A percentile compares a stretch with the other conserved stretches of the same genome.
Evolutionary conservation across 2,888 invertebrate genomes (phyloP).

Genomic region (Ochropleura plecta): DNA sequence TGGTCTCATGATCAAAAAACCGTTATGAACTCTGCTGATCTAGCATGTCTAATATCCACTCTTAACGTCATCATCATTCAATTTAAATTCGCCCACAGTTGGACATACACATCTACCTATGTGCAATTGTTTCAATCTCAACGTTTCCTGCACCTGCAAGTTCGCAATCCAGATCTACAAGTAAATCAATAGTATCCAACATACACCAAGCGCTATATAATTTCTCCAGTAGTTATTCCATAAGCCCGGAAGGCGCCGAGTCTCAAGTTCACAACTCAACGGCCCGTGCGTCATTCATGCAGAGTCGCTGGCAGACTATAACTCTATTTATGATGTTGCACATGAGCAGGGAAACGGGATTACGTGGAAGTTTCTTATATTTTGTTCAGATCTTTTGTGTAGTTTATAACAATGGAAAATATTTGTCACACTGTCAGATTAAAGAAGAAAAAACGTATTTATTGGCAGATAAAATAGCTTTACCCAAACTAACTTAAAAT

Average conservation of each 20-base stretch:
- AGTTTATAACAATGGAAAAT: not conserved
- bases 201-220: not conserved
- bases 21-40: not conserved
- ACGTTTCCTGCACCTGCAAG: not conserved
- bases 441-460: not conserved
- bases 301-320: slow-evolving; percentile 12
- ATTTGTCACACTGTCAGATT: too few species aligned
- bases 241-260: slow-evolving; percentile 66
- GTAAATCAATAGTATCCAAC: slow-evolving; percentile 1
- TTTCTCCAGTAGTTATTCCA: slow-evolving; percentile 37
- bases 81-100: not conserved
- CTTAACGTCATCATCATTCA: not conserved
- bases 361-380: slow-evolving; percentile 2
- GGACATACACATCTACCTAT: not conserved
- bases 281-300: slow-evolving; percentile 54
- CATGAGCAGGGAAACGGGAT: slow-evolving; percentile 10
- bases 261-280: slow-evolving; percentile 39
- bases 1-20: not conserved
- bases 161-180: not conserved
- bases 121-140: not conserved
- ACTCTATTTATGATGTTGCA: slow-evolving; percentile 47
- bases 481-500: not conserved
- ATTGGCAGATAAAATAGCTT: not conserved
- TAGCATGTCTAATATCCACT: not conserved
- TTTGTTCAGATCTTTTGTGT: not conserved